A percentile compares a stretch with the other conserved stretches of the same genome.
phyloP scores from a whole-genome alignment of 2,113 vertebrate genomes.

The Baryphthengus martii region DNA sequence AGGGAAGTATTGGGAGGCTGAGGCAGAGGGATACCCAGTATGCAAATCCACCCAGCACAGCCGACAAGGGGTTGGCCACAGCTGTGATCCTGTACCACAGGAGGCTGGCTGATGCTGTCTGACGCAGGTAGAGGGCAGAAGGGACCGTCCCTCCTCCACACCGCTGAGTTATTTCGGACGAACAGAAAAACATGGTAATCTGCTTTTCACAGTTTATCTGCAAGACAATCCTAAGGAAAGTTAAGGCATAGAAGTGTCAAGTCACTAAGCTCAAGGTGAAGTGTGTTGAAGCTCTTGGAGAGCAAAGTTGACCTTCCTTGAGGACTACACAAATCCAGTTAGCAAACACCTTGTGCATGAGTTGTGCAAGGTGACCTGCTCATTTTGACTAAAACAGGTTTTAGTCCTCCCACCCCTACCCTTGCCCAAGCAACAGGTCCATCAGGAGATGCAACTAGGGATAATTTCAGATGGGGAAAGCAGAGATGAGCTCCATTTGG shows the following conservation, averaged over 20 bases:
- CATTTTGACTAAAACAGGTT: neutral
- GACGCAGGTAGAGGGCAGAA: neutral
- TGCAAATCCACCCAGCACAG: neutral
- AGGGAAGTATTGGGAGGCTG: neutral
- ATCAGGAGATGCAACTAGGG: neutral
- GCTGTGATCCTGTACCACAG: neutral
- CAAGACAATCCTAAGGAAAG: neutral
- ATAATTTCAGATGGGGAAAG: neutral
- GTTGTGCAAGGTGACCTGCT: neutral
- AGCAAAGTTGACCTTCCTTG: neutral
- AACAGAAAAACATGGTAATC: neutral
- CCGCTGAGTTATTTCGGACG: neutral
- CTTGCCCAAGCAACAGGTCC: neutral
- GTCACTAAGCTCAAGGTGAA: neutral
- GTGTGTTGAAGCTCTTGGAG: neutral
- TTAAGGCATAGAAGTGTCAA: neutral
- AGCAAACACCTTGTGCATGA: neutral
- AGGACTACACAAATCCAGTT: neutral
- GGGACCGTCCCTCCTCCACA: neutral
- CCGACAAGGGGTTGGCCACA: rapidly evolving
- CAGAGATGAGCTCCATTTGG: neutral
- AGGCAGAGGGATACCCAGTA: neutral
- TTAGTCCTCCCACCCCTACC: neutral
- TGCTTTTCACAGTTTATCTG: neutral
- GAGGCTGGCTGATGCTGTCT: neutral